These are phyloP conservation scores for Ecliptopera silaceata DNA, from an alignment of 2,888 invertebrate genomes.

Conservation along the genomic window DNA sequence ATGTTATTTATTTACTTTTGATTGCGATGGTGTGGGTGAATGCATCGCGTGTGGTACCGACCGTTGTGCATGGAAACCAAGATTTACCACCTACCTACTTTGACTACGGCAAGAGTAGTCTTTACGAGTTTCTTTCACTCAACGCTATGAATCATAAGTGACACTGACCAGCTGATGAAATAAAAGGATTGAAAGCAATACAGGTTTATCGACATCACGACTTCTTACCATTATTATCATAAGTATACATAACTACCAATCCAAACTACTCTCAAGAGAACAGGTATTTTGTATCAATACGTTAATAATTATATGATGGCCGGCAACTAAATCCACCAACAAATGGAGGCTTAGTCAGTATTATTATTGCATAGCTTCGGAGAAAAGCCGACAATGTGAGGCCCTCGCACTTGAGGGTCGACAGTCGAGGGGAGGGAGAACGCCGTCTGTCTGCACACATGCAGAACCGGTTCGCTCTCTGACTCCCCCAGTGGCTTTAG, in stretches of 20 bases:
- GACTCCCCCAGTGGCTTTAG: slow-evolving; percentile 73
- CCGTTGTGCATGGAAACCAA: slow-evolving; percentile 18
- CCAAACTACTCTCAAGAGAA: not conserved
- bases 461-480: slow-evolving; percentile 79
- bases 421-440: slow-evolving; percentile 72
- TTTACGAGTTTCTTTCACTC: not conserved
- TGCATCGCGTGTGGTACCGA: slow-evolving; percentile 74
- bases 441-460: slow-evolving; percentile 77
- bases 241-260: not conserved
- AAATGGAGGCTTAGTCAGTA: slow-evolving; percentile 47
- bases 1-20: slow-evolving; percentile 80
- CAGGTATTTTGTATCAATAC: not conserved
- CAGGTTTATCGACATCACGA: not conserved
- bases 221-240: not conserved
- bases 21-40: slow-evolving; percentile 71
- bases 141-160: not conserved
- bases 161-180: slow-evolving; percentile 22
- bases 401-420: slow-evolving; percentile 74
- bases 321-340: slow-evolving; percentile 9
- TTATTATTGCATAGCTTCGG: slow-evolving; percentile 75
- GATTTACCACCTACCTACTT: not conserved
- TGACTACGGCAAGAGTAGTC: not conserved
- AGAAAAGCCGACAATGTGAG: slow-evolving; percentile 74
- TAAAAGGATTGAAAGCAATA: not conserved
- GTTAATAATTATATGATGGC: not conserved